These are phyloP conservation scores for Etheostoma spectabile DNA, from an alignment of 2,113 vertebrate genomes.

Conservation along the genomic window DNA sequence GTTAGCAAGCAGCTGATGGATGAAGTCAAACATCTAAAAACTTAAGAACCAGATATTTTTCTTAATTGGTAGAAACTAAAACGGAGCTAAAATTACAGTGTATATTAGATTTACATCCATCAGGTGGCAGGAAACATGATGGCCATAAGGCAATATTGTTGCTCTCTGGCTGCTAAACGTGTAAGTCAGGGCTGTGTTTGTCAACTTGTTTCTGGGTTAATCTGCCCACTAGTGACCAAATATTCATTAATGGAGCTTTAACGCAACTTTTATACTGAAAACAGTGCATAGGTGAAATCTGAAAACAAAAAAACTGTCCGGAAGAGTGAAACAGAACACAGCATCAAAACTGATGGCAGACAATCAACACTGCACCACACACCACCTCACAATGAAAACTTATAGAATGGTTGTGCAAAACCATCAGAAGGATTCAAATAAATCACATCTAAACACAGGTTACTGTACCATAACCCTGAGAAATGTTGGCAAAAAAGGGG, in stretches of 20 bases:
- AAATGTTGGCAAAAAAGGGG: slow-evolving; percentile 61
- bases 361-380: slow-evolving; percentile 54
- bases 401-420: slow-evolving; percentile 8
- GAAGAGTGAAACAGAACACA: slow-evolving; percentile 30
- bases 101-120: background rate
- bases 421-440: background rate
- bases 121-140: background rate
- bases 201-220: background rate
- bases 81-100: background rate
- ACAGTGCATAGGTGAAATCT: background rate
- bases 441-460: slow-evolving; percentile 43
- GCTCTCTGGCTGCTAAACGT: no score
- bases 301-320: background rate
- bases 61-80: background rate
- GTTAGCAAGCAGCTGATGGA: background rate
- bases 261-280: slow-evolving; percentile 1
- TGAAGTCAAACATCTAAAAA: background rate
- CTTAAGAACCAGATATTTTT: background rate
- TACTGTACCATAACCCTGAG: slow-evolving; percentile 81
- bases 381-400: slow-evolving; percentile 45
- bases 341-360: slow-evolving; percentile 7
- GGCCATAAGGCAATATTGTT: no score
- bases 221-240: slow-evolving; percentile 3
- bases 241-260: slow-evolving; percentile 38
- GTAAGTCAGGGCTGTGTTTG: no score